phyloP scores from a whole-genome alignment of 2,113 vertebrate genomes.

The Orthochromis malagaraziensis region DNA sequence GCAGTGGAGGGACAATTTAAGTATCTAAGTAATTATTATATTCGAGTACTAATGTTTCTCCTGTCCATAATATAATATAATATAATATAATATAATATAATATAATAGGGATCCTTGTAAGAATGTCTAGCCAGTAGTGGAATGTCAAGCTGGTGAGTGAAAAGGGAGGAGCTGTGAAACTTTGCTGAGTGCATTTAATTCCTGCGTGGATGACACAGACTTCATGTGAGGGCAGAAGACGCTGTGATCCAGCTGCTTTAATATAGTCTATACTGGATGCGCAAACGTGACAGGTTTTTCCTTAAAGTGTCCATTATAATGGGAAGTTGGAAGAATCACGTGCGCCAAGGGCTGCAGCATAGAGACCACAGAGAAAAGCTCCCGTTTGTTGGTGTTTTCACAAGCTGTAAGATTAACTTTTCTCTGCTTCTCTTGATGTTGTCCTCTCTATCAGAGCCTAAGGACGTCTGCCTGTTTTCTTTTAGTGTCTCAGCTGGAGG shows the following conservation, averaged over 20 bases:
- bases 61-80: background rate
- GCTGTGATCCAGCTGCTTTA: background rate
- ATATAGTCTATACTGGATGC: background rate
- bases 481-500: slow-evolving; percentile 62
- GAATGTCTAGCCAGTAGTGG: background rate
- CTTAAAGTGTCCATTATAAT: slow-evolving; percentile 18
- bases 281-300: background rate
- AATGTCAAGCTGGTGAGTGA: background rate
- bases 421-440: background rate
- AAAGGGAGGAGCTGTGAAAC: slow-evolving; percentile 16
- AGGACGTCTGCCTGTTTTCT: background rate
- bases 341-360: slow-evolving; percentile 41
- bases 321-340: slow-evolving; percentile 68
- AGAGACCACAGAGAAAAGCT: slow-evolving; percentile 61
- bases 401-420: slow-evolving; percentile 37
- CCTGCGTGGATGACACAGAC: background rate
- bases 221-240: background rate
- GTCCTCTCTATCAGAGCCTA: background rate
- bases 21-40: background rate
- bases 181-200: background rate
- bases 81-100: background rate
- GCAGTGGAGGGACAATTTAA: background rate
- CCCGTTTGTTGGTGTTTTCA: slow-evolving; percentile 58
- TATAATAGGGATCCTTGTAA: background rate
- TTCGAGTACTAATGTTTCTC: background rate